These are phyloP conservation scores for Caenorhabditis angaria DNA, from an alignment of 2,888 invertebrate species.

Conservation along the genomic window DNA sequence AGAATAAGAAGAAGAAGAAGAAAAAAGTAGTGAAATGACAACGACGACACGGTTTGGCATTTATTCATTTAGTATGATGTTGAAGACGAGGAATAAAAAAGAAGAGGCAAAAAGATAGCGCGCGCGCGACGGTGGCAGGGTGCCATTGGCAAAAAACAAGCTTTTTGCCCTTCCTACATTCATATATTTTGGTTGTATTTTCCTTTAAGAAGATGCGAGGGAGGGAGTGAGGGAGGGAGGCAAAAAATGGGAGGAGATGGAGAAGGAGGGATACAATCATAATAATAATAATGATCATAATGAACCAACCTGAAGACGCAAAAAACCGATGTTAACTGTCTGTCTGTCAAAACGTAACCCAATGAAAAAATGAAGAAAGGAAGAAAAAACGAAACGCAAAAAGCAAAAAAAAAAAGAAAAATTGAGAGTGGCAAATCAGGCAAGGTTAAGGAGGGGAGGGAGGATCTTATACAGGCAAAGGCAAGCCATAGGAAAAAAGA, in stretches of 20 bases:
- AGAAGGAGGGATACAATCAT: too few species aligned
- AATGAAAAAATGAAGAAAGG: not conserved
- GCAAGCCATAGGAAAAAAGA: too few species aligned
- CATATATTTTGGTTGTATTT: too few species aligned
- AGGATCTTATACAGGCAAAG: constrained; percentile 1
- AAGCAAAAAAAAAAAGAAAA: too few species aligned
- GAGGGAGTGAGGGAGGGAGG: not conserved
- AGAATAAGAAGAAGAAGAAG: not conserved
- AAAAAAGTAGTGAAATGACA: not conserved
- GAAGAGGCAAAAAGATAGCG: not conserved
- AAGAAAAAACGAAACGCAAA: constrained; percentile 1
- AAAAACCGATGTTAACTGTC: too few species aligned
- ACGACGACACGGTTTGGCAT: constrained; percentile 4
- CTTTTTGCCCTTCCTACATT: not conserved
- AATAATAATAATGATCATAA: too few species aligned
- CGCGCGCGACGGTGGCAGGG: constrained; percentile 4
- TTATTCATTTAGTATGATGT: constrained; percentile 4
- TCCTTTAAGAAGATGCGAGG: not conserved
- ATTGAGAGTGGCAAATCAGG: constrained; percentile 4
- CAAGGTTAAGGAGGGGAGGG: constrained; percentile 4
- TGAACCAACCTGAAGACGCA: not conserved
- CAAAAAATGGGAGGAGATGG: too few species aligned
- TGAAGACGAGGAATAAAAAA: not conserved
- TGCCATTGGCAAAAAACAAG: constrained; percentile 2
- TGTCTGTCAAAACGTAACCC: not conserved